A percentile compares a stretch with the other conserved stretches of the same genome.
These are phyloP conservation scores for Liodrosophila aerea DNA, from an alignment of 2,888 invertebrate species.

Conservation along the genomic window DNA sequence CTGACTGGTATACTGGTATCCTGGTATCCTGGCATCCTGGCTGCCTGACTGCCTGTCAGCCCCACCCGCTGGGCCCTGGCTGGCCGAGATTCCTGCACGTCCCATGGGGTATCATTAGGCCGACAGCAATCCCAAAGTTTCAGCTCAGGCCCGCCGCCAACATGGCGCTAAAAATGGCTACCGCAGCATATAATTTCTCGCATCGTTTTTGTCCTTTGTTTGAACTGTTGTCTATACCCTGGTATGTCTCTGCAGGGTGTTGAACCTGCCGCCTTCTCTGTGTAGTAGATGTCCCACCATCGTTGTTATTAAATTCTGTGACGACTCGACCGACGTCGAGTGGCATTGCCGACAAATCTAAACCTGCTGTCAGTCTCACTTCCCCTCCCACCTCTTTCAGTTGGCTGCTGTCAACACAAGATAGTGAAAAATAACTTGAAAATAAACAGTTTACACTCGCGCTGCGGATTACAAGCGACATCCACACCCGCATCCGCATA, in stretches of 20 bases:
- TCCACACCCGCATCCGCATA: constrained; percentile 9
- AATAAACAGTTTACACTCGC: constrained; percentile 55
- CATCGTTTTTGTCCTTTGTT: constrained; percentile 56
- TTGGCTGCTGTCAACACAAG: constrained; percentile 51
- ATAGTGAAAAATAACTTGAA: constrained; percentile 64
- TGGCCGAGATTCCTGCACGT: constrained; percentile 48
- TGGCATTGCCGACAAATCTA: constrained; percentile 41
- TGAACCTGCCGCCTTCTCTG: constrained; percentile 7
- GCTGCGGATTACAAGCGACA: constrained; percentile 37
- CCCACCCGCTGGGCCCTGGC: constrained; percentile 35
- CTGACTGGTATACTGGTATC: too few relatives aligned
- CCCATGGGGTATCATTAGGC: constrained; percentile 68
- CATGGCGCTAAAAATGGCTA: constrained; percentile 61
- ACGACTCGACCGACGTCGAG: constrained; percentile 35
- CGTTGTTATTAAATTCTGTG: constrained; percentile 56
- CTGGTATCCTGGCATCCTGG: too few relatives aligned
- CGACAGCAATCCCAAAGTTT: constrained; percentile 36
- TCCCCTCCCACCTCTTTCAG: constrained; percentile 1
- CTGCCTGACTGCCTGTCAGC: constrained; percentile 12
- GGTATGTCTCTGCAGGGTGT: constrained; percentile 31
- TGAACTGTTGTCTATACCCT: constrained; percentile 11
- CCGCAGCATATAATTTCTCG: constrained; percentile 64
- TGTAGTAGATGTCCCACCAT: too few relatives aligned
- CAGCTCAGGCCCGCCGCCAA: constrained; percentile 31
- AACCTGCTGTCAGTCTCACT: constrained; percentile 44